These are phyloP conservation scores for Frankliniella intonsa DNA, from an alignment of 2,888 invertebrate species.

Conservation along the genomic window DNA sequence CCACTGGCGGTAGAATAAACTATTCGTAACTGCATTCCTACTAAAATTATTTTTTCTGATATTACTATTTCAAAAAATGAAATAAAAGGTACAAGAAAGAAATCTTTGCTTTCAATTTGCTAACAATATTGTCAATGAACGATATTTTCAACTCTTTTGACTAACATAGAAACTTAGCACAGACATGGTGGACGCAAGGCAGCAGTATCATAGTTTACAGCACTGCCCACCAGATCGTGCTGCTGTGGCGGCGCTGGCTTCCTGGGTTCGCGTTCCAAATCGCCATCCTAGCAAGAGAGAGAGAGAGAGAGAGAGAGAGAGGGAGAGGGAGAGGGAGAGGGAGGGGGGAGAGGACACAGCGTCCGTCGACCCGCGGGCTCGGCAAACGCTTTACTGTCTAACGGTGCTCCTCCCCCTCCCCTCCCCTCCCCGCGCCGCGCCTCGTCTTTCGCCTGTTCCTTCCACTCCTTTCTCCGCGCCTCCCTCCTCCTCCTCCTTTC, in stretches of 20 bases:
- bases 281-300: neutral
- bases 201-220: no score
- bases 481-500: neutral
- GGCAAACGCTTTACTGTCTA: conserved; percentile 10
- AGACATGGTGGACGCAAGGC: no score
- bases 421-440: neutral
- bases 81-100: no score
- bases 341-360: neutral
- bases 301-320: neutral
- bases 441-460: neutral
- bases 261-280: neutral
- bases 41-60: no score
- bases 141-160: no score
- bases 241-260: neutral
- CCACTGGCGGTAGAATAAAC: no score
- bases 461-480: neutral
- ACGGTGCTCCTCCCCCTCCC: conserved; percentile 1
- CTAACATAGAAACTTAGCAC: no score
- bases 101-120: no score
- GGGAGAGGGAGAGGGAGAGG: neutral
- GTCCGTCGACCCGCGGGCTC: neutral
- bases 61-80: no score
- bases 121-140: no score
- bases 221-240: neutral
- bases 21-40: no score